Evolutionary conservation across 2,888 invertebrate genomes (phyloP), one percentile per base, ranked within the genome.

Genomic region (Leptinotarsa haldemani): DNA sequence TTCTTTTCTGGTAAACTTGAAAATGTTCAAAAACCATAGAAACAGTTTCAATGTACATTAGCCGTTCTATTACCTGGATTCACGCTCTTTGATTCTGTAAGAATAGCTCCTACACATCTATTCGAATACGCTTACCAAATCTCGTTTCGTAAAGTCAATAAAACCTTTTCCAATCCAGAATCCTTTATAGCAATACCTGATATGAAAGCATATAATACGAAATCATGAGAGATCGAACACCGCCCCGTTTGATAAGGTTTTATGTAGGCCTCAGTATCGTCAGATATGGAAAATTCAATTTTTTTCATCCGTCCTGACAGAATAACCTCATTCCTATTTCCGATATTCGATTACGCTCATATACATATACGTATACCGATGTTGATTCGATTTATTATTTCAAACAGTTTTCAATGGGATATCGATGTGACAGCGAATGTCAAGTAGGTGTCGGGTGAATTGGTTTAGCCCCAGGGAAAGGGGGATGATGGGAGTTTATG

Each of bases 271-370:
- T 22, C 47, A 16, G 56, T 18, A 46, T 58, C 47, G 22, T 53
- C 53, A 53, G 46, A 20, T 68, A 58, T 46, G 46, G 58, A 56
- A 56, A 68, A 68, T 47, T 68, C 58, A 47, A 58, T 68, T 68
- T 68, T 68, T 47, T 40, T 47, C 58, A 46, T 48, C 52, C 46
- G 16, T 22, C 47, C 30, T 68, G 67, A 40, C 40, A 13, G 52
- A 68, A 56, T 68, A 56, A 68, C 67, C 56, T 56, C 20, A 56
- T 68, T 58, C 46, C 30, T 30, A 30, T 67, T 25, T 66, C 52
- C 48, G 61, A 61, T 30, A 61, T 48, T 52, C 40, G 56, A 46
- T 40, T 67, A 67, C 47, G 30, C 53, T 16, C 40, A 67, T 52
- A 40, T 66, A 48, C 48, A 50, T 50, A 65, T 16, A 20, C 13